phyloP scores from a whole-genome alignment of 2,888 invertebrate genomes.

The Leucoma salicis region DNA sequence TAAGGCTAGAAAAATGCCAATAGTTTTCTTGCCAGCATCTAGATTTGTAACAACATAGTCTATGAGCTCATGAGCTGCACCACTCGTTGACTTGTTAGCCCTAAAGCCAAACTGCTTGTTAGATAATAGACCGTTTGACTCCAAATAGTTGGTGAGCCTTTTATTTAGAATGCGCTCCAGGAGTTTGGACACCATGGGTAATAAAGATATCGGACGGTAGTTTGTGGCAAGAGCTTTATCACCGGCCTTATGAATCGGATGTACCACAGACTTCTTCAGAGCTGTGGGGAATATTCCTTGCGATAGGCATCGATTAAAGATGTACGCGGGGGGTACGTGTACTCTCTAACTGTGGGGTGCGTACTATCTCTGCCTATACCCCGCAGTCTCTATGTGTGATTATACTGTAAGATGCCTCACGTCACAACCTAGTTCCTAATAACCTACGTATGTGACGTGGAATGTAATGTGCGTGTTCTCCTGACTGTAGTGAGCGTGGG shows the following conservation, averaged over 20 bases:
- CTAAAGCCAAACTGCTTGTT: not conserved
- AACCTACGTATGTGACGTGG: too few species aligned
- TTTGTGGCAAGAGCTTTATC: not conserved
- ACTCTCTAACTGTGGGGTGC: too few species aligned
- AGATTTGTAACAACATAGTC: not conserved
- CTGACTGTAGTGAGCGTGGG: too few species aligned
- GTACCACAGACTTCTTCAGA: not conserved
- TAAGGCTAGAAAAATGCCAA: not conserved
- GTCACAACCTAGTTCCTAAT: too few species aligned
- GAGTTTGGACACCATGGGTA: not conserved
- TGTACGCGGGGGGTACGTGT: too few species aligned
- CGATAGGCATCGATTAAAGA: not conserved
- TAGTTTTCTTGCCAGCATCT: not conserved
- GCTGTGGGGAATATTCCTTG: not conserved
- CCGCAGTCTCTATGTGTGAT: too few species aligned
- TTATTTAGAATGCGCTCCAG: not conserved
- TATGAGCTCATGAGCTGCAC: not conserved
- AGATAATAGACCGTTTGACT: too few species aligned
- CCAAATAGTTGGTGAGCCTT: not conserved
- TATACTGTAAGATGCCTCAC: too few species aligned
- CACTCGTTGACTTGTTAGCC: not conserved
- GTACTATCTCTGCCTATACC: too few species aligned
- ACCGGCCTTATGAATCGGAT: slow-evolving; percentile 1
- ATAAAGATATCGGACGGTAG: not conserved
- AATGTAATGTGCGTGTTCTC: too few species aligned